Evolutionary conservation across 2,797 vertebrate species (phyloP).

Genomic region (Calcarius lapponicus): DNA sequence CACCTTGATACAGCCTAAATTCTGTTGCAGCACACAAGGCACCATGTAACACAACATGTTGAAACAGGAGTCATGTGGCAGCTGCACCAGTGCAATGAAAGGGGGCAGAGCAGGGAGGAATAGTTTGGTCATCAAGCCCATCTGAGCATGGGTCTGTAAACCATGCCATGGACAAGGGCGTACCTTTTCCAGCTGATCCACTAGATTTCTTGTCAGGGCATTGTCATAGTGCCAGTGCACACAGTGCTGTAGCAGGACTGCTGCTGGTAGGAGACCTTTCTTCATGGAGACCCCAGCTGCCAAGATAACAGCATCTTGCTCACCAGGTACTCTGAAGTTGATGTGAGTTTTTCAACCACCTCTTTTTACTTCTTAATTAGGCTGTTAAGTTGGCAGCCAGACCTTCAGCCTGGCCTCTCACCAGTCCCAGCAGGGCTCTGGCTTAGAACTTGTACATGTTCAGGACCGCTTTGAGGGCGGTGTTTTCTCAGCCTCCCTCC

Average conservation of each 20-base stretch:
- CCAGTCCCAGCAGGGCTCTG: background rate
- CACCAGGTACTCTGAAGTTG: background rate
- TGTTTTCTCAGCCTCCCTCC: background rate
- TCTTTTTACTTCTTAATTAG: background rate
- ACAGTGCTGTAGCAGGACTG: background rate
- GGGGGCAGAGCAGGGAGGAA: background rate
- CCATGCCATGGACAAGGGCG: background rate
- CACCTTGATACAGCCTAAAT: background rate
- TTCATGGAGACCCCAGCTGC: background rate
- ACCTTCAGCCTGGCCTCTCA: background rate
- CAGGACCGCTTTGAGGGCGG: background rate
- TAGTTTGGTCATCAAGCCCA: rapidly evolving
- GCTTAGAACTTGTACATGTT: background rate
- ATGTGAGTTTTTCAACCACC: background rate
- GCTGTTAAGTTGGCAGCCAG: background rate
- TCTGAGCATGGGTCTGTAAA: background rate
- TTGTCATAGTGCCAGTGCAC: background rate
- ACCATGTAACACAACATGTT: rapidly evolving
- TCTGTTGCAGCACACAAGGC: background rate
- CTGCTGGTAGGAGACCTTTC: background rate
- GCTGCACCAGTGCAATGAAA: rapidly evolving
- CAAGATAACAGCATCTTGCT: rapidly evolving
- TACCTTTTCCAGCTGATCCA: background rate
- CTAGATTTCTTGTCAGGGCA: background rate
- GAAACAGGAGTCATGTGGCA: rapidly evolving